These are phyloP conservation scores for Chironomus striatipennis DNA, from an alignment of 1,140 invertebrate genomes.

Conservation along the genomic window DNA sequence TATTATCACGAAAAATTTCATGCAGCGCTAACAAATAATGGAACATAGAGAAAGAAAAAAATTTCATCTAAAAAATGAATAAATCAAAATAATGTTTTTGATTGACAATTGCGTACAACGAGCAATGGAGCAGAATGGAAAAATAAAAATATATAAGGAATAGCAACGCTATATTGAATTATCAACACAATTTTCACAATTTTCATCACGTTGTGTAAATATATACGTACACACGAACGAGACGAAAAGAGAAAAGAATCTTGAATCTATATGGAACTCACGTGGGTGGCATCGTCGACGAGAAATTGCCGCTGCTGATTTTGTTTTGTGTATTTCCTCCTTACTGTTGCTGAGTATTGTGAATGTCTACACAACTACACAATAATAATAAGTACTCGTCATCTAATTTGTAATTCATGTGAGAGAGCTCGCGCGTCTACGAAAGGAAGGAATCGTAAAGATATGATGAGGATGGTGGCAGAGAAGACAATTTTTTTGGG, in stretches of 20 bases:
- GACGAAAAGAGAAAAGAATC: no score
- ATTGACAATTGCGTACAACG: conserved; percentile 6
- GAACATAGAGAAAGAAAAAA: background rate
- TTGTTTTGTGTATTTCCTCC: no score
- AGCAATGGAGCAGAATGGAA: background rate
- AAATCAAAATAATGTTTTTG: background rate
- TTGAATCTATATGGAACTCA: background rate
- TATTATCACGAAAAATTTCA: no score
- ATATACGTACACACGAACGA: background rate
- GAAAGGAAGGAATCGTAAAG: background rate
- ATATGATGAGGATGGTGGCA: no score
- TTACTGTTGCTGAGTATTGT: background rate
- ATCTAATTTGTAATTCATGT: conserved; percentile 22
- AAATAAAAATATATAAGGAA: no score
- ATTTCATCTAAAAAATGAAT: background rate
- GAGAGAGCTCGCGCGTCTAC: background rate
- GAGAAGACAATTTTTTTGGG: background rate
- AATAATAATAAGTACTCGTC: conserved; percentile 2
- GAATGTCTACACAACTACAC: background rate
- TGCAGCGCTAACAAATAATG: no score
- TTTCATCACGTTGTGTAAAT: conserved; percentile 9
- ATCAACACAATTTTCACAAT: conserved; percentile 8
- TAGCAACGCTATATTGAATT: background rate
- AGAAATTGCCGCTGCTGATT: background rate
- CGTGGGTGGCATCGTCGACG: conserved; percentile 17